Percentiles rank a stretch among this genome's conserved stretches.
These are phyloP conservation scores for Gephyroberyx darwinii DNA, from an alignment of 2,797 vertebrate genomes.

Conservation along the genomic window DNA sequence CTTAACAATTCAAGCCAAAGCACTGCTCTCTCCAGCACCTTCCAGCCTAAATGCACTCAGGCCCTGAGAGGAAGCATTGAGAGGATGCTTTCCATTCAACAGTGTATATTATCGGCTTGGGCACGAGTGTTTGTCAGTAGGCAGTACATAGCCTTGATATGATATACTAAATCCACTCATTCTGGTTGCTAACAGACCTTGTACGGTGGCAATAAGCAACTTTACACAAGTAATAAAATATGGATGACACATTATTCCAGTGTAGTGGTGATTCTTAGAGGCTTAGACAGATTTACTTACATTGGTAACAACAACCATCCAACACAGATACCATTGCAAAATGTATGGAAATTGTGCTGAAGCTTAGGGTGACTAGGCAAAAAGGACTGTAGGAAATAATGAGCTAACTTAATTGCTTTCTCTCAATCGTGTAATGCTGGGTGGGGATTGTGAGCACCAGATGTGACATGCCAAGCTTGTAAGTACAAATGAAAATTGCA, in stretches of 20 bases:
- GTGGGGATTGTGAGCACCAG: conserved; percentile 37
- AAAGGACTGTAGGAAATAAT: conserved; percentile 21
- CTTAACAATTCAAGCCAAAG: conserved; percentile 39
- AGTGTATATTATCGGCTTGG: neutral
- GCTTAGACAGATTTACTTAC: conserved; percentile 20
- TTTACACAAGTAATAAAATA: neutral
- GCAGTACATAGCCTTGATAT: neutral
- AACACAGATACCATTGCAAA: conserved; percentile 20
- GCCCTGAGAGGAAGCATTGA: neutral
- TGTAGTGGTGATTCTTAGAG: conserved; percentile 15
- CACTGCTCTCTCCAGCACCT: conserved; percentile 2
- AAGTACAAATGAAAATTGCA: conserved; percentile 48
- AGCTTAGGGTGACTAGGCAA: conserved; percentile 6
- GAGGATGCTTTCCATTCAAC: conserved; percentile 1
- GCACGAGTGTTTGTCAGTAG: neutral
- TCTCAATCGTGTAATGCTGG: conserved; percentile 42
- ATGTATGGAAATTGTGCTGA: neutral
- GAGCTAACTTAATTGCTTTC: conserved; percentile 35
- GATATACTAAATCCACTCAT: neutral
- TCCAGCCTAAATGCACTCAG: neutral
- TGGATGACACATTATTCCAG: neutral
- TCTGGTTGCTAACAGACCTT: neutral
- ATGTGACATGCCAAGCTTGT: conserved; percentile 51
- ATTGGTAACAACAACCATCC: conserved; percentile 13
- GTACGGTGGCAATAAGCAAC: neutral